Percentiles rank a stretch among this genome's conserved stretches.
phyloP scores from a whole-genome alignment of 2,888 invertebrate species.

The Ryuthela nishihirai region DNA sequence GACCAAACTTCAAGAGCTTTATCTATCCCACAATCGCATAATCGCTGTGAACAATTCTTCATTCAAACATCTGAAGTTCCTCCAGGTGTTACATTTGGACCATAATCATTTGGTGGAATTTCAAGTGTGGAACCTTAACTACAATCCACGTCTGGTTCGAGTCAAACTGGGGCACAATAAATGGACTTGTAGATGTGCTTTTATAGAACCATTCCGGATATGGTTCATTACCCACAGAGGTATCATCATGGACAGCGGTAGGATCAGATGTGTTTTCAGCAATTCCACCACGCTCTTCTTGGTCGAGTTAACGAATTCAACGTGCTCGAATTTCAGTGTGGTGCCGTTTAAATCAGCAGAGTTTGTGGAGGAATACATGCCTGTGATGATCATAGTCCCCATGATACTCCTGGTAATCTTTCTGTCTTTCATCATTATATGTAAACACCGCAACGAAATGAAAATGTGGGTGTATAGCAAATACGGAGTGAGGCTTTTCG shows the following conservation, averaged over 20 bases:
- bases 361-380: slow-evolving; percentile 71
- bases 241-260: slow-evolving; percentile 52
- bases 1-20: slow-evolving; percentile 66
- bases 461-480: slow-evolving; percentile 75
- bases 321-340: slow-evolving; percentile 43
- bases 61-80: slow-evolving; percentile 63
- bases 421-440: slow-evolving; percentile 63
- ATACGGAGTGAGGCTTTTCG: slow-evolving; percentile 74
- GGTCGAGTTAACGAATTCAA: slow-evolving; percentile 41
- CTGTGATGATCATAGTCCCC: slow-evolving; percentile 66
- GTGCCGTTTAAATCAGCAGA: slow-evolving; percentile 60
- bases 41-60: slow-evolving; percentile 66
- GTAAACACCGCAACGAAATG: slow-evolving; percentile 73
- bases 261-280: slow-evolving; percentile 39
- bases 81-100: slow-evolving; percentile 65
- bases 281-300: slow-evolving; percentile 39
- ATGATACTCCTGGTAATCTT: slow-evolving; percentile 66
- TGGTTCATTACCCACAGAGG: slow-evolving; percentile 67
- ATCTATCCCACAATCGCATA: slow-evolving; percentile 70
- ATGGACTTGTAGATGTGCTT: slow-evolving; percentile 80
- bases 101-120: slow-evolving; percentile 67
- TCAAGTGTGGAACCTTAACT: slow-evolving; percentile 62
- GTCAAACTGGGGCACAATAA: slow-evolving; percentile 71
- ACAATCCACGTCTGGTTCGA: slow-evolving; percentile 59
- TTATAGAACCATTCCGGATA: slow-evolving; percentile 70